Percentiles rank a stretch among this genome's conserved stretches.
phyloP scores from a whole-genome alignment of 2,797 vertebrate genomes.

The Tachyglossus aculeatus region DNA sequence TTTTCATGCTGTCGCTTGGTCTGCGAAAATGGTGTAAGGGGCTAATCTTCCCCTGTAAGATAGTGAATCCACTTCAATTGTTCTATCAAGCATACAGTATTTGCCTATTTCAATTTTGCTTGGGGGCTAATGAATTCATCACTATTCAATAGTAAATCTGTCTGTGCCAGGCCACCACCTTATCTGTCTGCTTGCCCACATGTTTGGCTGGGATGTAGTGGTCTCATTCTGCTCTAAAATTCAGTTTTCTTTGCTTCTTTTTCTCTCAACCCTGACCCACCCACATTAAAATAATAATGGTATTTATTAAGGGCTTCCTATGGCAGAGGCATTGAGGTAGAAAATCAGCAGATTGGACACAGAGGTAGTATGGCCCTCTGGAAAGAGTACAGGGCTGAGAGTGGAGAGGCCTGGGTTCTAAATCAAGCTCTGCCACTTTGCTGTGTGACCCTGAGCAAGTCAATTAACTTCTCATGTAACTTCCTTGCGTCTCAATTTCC shows the following conservation, averaged over 20 bases:
- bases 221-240: constrained; percentile 19
- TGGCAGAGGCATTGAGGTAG: too few species aligned
- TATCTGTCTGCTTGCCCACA: too few species aligned
- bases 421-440: too few species aligned
- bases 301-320: too few species aligned
- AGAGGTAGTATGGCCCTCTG: too few species aligned
- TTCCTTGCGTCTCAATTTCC: too few species aligned
- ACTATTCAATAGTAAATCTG: neutral
- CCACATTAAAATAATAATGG: too few species aligned
- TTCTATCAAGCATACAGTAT: constrained; percentile 17
- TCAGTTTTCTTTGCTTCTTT: neutral
- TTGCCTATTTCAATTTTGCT: constrained; percentile 23
- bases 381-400: too few species aligned
- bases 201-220: constrained; percentile 14
- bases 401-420: too few species aligned
- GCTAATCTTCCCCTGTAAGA: constrained; percentile 25
- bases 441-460: too few species aligned
- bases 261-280: constrained; percentile 2
- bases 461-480: too few species aligned
- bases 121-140: constrained; percentile 18
- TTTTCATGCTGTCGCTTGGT: constrained; percentile 45
- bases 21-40: constrained; percentile 29
- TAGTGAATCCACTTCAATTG: constrained; percentile 29
- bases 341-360: too few species aligned
- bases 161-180: constrained; percentile 16